Evolutionary conservation across 2,797 vertebrate species (phyloP).

Genomic region (Lacerta agilis): DNA sequence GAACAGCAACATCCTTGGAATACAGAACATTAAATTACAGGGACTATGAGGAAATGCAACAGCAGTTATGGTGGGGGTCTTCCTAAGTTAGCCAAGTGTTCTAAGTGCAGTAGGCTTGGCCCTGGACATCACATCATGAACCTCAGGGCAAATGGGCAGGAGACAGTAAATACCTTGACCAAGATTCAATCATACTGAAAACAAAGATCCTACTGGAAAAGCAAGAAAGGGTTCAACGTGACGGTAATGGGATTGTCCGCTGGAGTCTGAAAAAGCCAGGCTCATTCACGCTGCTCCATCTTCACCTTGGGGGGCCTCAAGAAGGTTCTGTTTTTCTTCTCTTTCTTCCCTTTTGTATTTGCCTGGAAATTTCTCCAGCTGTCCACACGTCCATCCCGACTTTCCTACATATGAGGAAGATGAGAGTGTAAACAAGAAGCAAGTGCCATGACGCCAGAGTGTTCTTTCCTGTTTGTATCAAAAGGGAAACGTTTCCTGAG

Average conservation of each 20-base stretch:
- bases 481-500: neutral
- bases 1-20: conserved; percentile 73
- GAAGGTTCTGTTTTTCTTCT: conserved; percentile 96
- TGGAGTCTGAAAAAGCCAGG: conserved; percentile 29
- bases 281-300: conserved; percentile 98
- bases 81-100: conserved; percentile 69
- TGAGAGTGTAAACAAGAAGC: conserved; percentile 15
- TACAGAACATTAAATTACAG: conserved; percentile 82
- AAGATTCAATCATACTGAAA: conserved; percentile 79
- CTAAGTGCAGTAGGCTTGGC: conserved; percentile 51
- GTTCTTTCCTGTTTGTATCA: neutral
- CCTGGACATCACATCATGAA: conserved; percentile 61
- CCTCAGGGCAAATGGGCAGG: conserved; percentile 75
- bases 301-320: conserved; percentile 99
- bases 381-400: conserved; percentile 96
- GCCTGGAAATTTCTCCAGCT: conserved; percentile 98
- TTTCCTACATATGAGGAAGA: conserved; percentile 83
- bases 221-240: conserved; percentile 63
- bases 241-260: conserved; percentile 8
- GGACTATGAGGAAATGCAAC: conserved; percentile 67
- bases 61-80: conserved; percentile 51
- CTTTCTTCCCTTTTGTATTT: conserved; percentile 92
- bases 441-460: neutral
- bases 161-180: conserved; percentile 78
- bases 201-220: conserved; percentile 77